A percentile compares a stretch with the other conserved stretches of the same genome.
These are phyloP conservation scores for Melieria omissa DNA, from an alignment of 2,888 invertebrate species.

Conservation along the genomic window DNA sequence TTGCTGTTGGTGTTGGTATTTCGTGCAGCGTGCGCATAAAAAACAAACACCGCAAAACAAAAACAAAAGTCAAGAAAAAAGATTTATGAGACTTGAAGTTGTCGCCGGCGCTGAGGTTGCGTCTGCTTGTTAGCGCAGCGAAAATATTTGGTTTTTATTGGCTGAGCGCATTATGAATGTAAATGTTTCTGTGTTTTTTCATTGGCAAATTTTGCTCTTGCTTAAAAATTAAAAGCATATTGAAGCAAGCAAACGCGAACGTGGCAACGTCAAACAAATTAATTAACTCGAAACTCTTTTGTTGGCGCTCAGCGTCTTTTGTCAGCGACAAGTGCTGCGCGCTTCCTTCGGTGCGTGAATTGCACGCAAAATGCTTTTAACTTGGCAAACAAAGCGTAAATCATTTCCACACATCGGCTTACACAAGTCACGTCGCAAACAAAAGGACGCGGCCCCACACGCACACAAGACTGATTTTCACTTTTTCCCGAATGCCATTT, in stretches of 20 bases:
- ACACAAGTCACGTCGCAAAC: constrained; percentile 1
- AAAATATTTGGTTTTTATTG: constrained; percentile 1
- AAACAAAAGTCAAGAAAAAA: constrained; percentile 20
- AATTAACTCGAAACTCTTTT: constrained; percentile 20
- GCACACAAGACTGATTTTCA: neutral
- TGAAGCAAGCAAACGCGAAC: too few species aligned
- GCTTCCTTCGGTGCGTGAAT: neutral
- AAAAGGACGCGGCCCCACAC: neutral
- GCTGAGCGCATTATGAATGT: constrained; percentile 24
- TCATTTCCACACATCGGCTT: constrained; percentile 28
- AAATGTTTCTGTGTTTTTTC: too few species aligned
- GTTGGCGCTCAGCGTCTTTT: neutral
- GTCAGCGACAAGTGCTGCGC: constrained; percentile 23
- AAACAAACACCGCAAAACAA: neutral
- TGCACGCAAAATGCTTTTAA: constrained; percentile 4
- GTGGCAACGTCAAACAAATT: constrained; percentile 3
- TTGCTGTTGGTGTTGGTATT: neutral
- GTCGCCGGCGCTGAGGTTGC: constrained; percentile 1
- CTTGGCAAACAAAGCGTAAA: constrained; percentile 29
- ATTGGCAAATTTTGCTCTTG: too few species aligned
- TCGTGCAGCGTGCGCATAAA: neutral
- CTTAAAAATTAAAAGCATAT: too few species aligned
- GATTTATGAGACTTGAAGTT: constrained; percentile 38
- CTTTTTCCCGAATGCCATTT: neutral
- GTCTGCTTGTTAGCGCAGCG: neutral